Conservation (phyloP, 35 echinoderm and acorn worm genomes). For the Amphiura filiformis region DNA sequence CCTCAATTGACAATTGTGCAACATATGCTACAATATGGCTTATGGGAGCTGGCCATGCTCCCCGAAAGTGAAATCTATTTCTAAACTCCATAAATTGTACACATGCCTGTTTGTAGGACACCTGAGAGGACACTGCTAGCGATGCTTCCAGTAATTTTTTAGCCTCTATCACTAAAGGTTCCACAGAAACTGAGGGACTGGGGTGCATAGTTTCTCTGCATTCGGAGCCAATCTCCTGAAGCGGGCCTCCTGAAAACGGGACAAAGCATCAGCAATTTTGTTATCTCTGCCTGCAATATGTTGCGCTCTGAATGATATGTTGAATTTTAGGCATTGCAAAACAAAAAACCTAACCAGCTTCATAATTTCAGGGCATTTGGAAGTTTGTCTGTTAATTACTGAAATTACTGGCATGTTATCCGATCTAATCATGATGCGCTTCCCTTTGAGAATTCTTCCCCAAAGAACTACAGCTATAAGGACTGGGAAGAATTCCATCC, state of each 20-base stretch:
- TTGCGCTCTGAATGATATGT: not conserved
- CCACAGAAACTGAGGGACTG: not conserved
- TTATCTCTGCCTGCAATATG: not conserved
- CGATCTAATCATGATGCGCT: not conserved
- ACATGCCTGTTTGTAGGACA: not conserved
- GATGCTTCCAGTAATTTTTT: not conserved
- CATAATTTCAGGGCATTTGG: not conserved
- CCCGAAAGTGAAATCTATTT: not conserved
- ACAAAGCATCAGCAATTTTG: slow-evolving; percentile 34
- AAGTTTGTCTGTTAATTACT: not conserved
- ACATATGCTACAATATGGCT: not conserved
- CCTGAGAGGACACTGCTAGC: not conserved
- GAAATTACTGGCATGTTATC: not conserved
- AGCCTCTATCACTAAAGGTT: not conserved
- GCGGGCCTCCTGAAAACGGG: slow-evolving; percentile 23
- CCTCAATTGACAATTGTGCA: not conserved
- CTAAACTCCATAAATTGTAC: not conserved
- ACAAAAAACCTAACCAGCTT: slow-evolving; percentile 6
- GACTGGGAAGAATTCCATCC: not conserved
- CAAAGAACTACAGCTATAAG: not conserved
- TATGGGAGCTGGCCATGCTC: not conserved
- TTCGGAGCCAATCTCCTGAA: slow-evolving; percentile 7
- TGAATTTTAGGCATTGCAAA: not conserved
- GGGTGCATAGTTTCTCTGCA: not conserved
- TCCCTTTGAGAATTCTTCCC: not conserved